phyloP scores from a whole-genome alignment of 2,797 vertebrate genomes.

The Galaxias olidus region DNA sequence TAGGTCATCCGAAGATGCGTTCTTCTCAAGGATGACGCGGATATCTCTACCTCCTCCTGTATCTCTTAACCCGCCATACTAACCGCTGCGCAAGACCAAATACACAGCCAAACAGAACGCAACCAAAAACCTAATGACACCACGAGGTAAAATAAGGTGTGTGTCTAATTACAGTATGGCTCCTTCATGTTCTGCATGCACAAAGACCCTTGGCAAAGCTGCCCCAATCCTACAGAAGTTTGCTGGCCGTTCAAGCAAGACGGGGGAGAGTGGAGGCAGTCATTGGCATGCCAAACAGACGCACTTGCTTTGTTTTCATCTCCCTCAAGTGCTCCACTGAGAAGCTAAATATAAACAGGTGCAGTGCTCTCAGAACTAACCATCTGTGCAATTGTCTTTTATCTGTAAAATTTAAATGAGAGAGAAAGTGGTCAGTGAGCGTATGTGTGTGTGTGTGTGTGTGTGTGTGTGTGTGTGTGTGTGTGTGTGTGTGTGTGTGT shows the following conservation, averaged over 20 bases:
- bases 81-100: too few species aligned
- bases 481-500: conserved; percentile 14
- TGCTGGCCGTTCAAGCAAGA: conserved; percentile 56
- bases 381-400: conserved; percentile 72
- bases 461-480: conserved; percentile 4
- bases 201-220: conserved; percentile 33
- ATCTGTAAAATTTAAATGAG: conserved; percentile 36
- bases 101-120: too few species aligned
- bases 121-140: too few species aligned
- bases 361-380: conserved; percentile 65
- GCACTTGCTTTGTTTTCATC: conserved; percentile 73
- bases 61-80: too few species aligned
- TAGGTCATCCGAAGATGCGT: background rate
- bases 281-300: conserved; percentile 67
- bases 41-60: too few species aligned
- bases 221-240: conserved; percentile 55
- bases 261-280: conserved; percentile 51
- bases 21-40: conserved; percentile 15
- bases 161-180: too few species aligned
- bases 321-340: conserved; percentile 73
- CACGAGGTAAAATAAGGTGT: too few species aligned
- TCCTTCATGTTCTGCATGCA: conserved; percentile 17
- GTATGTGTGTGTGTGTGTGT: conserved; percentile 3
- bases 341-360: conserved; percentile 82
- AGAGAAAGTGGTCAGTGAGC: conserved; percentile 18